These are phyloP conservation scores for Lithophane socia DNA, from an alignment of 2,888 invertebrate species.

Conservation along the genomic window DNA sequence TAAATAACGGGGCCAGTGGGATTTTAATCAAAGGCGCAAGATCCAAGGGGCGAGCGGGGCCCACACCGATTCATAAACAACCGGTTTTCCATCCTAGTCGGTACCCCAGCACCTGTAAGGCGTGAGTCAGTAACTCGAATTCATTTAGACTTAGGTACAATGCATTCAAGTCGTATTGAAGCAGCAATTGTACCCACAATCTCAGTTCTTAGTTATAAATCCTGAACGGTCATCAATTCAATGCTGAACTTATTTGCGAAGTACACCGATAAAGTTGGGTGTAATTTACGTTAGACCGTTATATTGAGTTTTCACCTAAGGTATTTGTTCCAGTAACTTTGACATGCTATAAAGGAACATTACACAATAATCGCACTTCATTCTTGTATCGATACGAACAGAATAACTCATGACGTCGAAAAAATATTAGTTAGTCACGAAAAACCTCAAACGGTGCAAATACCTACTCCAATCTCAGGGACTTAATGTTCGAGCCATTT, in stretches of 20 bases:
- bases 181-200: constrained; percentile 10
- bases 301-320: constrained; percentile 4
- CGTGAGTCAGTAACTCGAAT: neutral
- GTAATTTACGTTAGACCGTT: constrained; percentile 31
- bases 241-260: constrained; percentile 21
- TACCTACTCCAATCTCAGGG: too few species aligned
- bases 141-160: neutral
- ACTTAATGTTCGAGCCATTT: too few species aligned
- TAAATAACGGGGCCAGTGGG: too few species aligned
- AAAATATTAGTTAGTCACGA: neutral
- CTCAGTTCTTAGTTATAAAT: constrained; percentile 40
- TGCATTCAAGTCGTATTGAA: neutral
- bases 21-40: too few species aligned
- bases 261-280: constrained; percentile 20
- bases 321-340: constrained; percentile 1
- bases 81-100: too few species aligned
- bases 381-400: neutral
- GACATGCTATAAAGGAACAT: neutral
- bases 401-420: neutral
- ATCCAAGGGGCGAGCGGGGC: too few species aligned
- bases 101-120: neutral
- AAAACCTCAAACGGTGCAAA: too few species aligned
- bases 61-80: too few species aligned
- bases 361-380: too few species aligned
- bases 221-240: constrained; percentile 34